These are phyloP conservation scores for Solenodon paradoxus DNA, from an alignment of 2,113 vertebrate genomes.

Conservation along the genomic window DNA sequence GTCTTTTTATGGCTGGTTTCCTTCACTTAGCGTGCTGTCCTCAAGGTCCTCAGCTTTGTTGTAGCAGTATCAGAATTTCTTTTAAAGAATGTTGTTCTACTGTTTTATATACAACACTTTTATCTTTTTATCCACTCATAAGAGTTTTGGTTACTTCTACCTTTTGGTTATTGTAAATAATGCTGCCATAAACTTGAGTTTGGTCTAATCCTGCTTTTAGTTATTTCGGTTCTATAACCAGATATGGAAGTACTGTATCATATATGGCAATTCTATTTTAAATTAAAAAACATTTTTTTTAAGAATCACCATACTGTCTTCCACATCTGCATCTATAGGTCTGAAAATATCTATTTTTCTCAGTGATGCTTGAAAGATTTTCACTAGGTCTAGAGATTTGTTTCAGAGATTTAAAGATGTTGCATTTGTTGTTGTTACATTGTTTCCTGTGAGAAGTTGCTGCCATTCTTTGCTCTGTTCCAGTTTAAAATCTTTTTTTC, in stretches of 20 bases:
- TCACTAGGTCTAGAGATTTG: not conserved
- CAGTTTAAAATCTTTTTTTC: not conserved
- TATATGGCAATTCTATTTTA: not conserved
- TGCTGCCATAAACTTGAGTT: not conserved
- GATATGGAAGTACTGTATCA: not conserved
- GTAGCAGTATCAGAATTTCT: not conserved
- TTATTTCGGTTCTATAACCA: not conserved
- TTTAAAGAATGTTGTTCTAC: not conserved
- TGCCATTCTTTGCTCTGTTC: slow-evolving; percentile 22
- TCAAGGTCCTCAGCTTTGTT: not conserved
- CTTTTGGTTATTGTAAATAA: not conserved
- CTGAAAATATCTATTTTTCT: not conserved
- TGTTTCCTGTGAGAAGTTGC: not conserved
- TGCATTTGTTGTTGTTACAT: not conserved
- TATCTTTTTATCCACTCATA: not conserved
- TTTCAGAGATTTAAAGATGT: slow-evolving; percentile 10
- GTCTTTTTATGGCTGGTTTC: not conserved
- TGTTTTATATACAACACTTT: not conserved
- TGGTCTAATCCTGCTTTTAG: not conserved
- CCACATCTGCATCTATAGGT: not conserved
- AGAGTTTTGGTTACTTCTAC: not conserved
- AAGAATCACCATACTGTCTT: not conserved
- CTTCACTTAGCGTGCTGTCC: not conserved
- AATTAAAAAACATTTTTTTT: slow-evolving; percentile 14
- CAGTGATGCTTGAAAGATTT: slow-evolving; percentile 11